Percentiles rank a stretch among this genome's conserved stretches.
Conservation (phyloP, 2,888 invertebrate genomes). For the Tiliacea citrago region DNA sequence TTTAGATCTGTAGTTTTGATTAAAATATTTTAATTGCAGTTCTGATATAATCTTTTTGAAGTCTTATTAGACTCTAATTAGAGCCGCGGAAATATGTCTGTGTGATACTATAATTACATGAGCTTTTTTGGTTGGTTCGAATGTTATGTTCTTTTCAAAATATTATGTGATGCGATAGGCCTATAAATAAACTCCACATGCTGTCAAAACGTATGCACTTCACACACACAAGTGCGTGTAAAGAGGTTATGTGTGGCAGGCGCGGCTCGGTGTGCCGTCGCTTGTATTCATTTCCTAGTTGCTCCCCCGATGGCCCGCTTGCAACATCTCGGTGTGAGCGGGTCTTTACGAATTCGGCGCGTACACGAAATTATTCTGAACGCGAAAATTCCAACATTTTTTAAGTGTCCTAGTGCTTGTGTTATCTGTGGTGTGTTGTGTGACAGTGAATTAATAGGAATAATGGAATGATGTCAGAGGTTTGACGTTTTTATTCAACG, state of each 20-base stretch:
- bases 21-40: conserved; percentile 61
- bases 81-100: conserved; percentile 13
- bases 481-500: conserved; percentile 69
- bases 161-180: conserved; percentile 69
- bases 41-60: conserved; percentile 36
- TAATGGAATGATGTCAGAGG: conserved; percentile 76
- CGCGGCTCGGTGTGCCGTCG: conserved; percentile 78
- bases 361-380: conserved; percentile 76
- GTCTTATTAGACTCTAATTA: conserved; percentile 62
- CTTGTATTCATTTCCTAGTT: conserved; percentile 89
- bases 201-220: conserved; percentile 85
- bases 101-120: conserved; percentile 16
- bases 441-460: conserved; percentile 65
- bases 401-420: conserved; percentile 64
- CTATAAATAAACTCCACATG: conserved; percentile 84
- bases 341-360: conserved; percentile 87
- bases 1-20: conserved; percentile 58
- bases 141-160: conserved; percentile 44
- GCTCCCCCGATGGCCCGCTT: conserved; percentile 88
- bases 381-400: conserved; percentile 54
- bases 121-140: conserved; percentile 18
- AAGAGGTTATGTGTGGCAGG: conserved; percentile 72
- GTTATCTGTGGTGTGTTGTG: conserved; percentile 65
- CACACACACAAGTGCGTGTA: conserved; percentile 72
- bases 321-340: conserved; percentile 88